Base-by-base conservation (phyloP, 2,888 invertebrate genomes). In the Drymonia ruficornis region DNA sequence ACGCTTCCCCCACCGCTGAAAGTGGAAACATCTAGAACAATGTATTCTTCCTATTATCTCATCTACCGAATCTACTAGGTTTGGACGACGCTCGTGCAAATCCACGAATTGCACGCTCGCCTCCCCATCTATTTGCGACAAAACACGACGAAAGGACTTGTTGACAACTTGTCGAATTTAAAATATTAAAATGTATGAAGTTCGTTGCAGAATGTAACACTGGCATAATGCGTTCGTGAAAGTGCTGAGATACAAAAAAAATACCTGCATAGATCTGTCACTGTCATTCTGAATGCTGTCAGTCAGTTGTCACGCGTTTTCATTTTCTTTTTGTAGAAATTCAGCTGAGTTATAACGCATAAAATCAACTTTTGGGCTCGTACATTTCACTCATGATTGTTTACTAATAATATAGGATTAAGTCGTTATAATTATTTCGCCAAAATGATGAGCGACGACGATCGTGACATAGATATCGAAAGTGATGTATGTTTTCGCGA, bases 401-500 rank as follows among this genome's bases (percentile, higher is more conserved):
- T 66, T 78, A 72, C 50, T 74, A 74, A 74, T 67, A 59, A 46
- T 62, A 61, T 57, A 56, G 55, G 47, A 50, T 50, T 58, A 57
- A 53, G 53, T 67, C 55, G 63, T 56, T 28, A 54, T 62, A 53
- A 66, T 51, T 59, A 67, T 56, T 69, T 56, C 50, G 61, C 63
- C 71, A 84, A 78, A 67, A 91, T 89, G 88, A 98, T 98, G 97
- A 98, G 98, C 89, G 98, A 98, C 92, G 98, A 98, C 91, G 98
- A 98, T 89, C 95, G 97, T 79, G 98, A 98, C 89, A 97, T 98
- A 87, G 98, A 98, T 89, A 96, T 98, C 81, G 98, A 98, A 94
- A 98, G 98, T 94, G 98, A 98, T 94, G 98, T 98, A 94, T 95
- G 97, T 95, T 73, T 76, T 70, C 72, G 63, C 53, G 55, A 61